Evolutionary conservation across 2,113 vertebrate species (phyloP), one percentile per base, ranked within the genome.

Genomic region (Lophius piscatorius): DNA sequence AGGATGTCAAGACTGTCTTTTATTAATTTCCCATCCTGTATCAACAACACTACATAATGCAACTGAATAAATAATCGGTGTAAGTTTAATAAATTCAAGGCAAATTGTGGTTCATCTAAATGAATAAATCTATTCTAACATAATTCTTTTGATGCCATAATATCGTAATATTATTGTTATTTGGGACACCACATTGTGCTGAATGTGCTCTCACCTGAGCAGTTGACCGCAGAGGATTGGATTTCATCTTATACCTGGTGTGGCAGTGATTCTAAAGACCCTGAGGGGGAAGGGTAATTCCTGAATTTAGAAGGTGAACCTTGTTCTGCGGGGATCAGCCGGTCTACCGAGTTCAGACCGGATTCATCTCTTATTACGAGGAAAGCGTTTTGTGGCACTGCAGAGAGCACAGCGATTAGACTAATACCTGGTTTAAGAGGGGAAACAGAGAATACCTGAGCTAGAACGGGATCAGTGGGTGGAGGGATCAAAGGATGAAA

Each of bases 341-440:
- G 24, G 6, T 47, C 44, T 18, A 51, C 44, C 1, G 3, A 6
- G 8, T 56, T 42, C 58, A 18, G 35, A 26, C 20, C 4, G 26
- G 22, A 56, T 56, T 63, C 59, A 42, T 49, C 67, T 36, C 21
- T 29, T 56, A 54, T 52, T 52, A 65, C 40, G 13, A 60, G 3
- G 20, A 6, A 11, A 46, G 17, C 1, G 21, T 26, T 36, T 35
- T 36, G 29, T 14, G 45, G 17, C 6, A 14, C 29, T 12, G 46
- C 38, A 29, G 39, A 33, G 40, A 39, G 31, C 4, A 1, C 23
- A 7, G 48, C 28, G 56, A 74, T 67, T 50, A 62, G 70, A 45
- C 70, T 67, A 62, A 74, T 61, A 67, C 70, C 70, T 74, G 70
- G 70, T 61, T 62, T 61, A 36, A 49, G 28, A 12, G 34, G 41